Conservation (phyloP, 2,888 invertebrate species). For the Watsonalla cultraria region DNA sequence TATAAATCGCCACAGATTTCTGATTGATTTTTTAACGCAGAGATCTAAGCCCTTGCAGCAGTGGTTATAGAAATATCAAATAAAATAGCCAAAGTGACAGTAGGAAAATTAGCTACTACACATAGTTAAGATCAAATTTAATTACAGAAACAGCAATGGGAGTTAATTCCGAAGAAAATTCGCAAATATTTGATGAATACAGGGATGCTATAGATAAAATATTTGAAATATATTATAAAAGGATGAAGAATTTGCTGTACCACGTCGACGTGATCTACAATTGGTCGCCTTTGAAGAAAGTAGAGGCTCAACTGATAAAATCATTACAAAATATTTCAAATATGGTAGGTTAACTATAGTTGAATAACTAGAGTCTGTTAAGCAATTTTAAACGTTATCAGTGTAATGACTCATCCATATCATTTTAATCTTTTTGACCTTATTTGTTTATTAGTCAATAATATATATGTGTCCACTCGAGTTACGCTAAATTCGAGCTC, state of each 20-base stretch:
- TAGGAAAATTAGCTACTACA: too few relatives aligned
- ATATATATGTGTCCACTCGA: too few relatives aligned
- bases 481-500: too few relatives aligned
- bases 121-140: background rate
- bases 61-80: background rate
- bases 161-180: slow-evolving; percentile 49
- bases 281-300: slow-evolving; percentile 44
- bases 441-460: too few relatives aligned
- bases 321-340: slow-evolving; percentile 53
- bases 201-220: slow-evolving; percentile 51
- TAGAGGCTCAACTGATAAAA: slow-evolving; percentile 47
- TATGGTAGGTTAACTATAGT: slow-evolving; percentile 38
- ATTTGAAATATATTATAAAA: slow-evolving; percentile 44
- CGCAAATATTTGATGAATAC: slow-evolving; percentile 46
- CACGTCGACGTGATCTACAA: slow-evolving; percentile 43
- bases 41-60: too few relatives aligned
- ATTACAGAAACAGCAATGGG: slow-evolving; percentile 56
- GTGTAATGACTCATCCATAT: background rate
- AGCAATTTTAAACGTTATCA: background rate
- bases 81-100: too few relatives aligned
- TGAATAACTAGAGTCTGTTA: background rate
- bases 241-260: slow-evolving; percentile 56
- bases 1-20: too few relatives aligned
- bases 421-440: too few relatives aligned
- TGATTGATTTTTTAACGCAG: too few relatives aligned